Percentiles rank a stretch among this genome's conserved stretches.
phyloP scores from a whole-genome alignment of 1,140 invertebrate species.

The Zaprionus gabonicus region DNA sequence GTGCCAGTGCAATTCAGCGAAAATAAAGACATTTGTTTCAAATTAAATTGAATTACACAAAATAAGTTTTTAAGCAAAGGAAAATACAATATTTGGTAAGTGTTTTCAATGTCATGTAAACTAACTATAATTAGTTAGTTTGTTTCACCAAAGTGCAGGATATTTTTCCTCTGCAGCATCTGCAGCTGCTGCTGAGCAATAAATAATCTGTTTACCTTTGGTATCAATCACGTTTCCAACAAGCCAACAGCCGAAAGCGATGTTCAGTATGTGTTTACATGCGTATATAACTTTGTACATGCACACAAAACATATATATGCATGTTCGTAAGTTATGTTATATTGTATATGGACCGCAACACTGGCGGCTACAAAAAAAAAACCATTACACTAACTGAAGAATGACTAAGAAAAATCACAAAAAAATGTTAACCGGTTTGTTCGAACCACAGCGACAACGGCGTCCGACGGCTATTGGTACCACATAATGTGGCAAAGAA shows the following conservation, averaged over 20 bases:
- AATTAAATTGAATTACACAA: background rate
- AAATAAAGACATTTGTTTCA: constrained; percentile 1
- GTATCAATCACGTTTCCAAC: constrained; percentile 1
- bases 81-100: background rate
- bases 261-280: constrained; percentile 1
- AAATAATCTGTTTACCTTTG: constrained; percentile 5
- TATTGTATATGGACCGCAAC: constrained; percentile 31
- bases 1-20: background rate
- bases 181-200: background rate
- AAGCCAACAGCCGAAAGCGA: background rate
- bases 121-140: constrained; percentile 1
- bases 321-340: constrained; percentile 23
- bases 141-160: background rate
- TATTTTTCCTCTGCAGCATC: background rate
- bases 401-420: constrained; percentile 79
- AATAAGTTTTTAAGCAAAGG: background rate
- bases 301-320: constrained; percentile 4
- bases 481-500: constrained; percentile 46
- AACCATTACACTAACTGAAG: constrained; percentile 63
- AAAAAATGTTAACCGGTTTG: constrained; percentile 76
- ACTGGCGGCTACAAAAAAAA: constrained; percentile 37
- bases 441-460: constrained; percentile 70
- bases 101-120: background rate
- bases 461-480: constrained; percentile 40
- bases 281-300: background rate